Conservation (phyloP, 2,888 invertebrate genomes). For the Lomographa bimaculata region DNA sequence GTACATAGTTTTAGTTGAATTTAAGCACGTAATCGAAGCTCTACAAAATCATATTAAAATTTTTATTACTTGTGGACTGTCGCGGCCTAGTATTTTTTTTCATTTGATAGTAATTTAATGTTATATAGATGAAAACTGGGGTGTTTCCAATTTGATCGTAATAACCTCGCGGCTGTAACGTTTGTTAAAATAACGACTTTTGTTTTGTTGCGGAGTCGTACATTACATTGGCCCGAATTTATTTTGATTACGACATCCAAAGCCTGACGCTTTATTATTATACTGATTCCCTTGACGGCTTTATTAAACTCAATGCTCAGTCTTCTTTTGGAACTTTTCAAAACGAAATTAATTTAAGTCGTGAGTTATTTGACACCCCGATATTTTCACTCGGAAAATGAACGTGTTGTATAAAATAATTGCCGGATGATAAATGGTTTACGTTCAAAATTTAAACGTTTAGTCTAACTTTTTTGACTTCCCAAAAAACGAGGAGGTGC, state of each 20-base stretch:
- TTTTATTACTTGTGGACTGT: no score
- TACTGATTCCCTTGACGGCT: slow-evolving; percentile 40
- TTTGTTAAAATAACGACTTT: slow-evolving; percentile 46
- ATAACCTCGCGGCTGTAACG: slow-evolving; percentile 31
- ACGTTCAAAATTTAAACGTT: slow-evolving; percentile 19
- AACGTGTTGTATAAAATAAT: slow-evolving; percentile 21
- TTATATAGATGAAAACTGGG: no score
- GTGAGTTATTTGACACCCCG: slow-evolving; percentile 19
- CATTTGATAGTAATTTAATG: no score
- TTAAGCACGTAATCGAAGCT: no score
- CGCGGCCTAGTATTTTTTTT: no score
- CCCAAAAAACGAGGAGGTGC: no score
- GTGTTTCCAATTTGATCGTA: slow-evolving; percentile 15
- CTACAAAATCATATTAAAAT: no score
- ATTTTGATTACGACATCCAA: slow-evolving; percentile 55
- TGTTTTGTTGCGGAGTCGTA: slow-evolving; percentile 46
- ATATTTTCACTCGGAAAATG: slow-evolving; percentile 15
- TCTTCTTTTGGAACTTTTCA: slow-evolving; percentile 24
- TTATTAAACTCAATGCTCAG: slow-evolving; percentile 38
- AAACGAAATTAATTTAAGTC: slow-evolving; percentile 9
- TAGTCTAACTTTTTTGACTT: no score
- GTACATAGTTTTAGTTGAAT: no score
- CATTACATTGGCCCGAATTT: slow-evolving; percentile 59
- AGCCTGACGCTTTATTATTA: slow-evolving; percentile 43
- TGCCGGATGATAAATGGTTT: slow-evolving; percentile 21